These are phyloP conservation scores for Penaeus japonicus DNA, from an alignment of 1,140 invertebrate species.

Conservation along the genomic window DNA sequence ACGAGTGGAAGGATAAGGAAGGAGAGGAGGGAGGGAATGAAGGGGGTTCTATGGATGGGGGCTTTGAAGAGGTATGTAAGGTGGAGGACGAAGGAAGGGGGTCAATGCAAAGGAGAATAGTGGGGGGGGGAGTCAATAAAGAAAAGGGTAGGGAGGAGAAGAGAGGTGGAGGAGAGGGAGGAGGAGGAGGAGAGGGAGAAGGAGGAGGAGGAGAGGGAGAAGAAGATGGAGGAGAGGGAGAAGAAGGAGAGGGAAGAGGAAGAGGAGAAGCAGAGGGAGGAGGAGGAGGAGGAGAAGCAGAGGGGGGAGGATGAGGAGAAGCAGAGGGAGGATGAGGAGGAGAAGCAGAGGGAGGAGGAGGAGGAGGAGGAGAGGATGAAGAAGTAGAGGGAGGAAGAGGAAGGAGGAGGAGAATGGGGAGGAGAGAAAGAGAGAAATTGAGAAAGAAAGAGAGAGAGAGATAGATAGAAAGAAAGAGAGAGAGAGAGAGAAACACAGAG, in stretches of 20 bases:
- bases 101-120: neutral
- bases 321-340: neutral
- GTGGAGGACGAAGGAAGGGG: neutral
- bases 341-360: neutral
- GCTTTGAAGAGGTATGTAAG: too few relatives aligned
- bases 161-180: neutral
- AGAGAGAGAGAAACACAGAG: neutral
- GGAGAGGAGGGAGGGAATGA: neutral
- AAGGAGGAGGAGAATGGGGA: neutral
- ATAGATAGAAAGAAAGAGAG: conserved; percentile 9
- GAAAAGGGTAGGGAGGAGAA: neutral
- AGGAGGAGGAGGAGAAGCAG: neutral
- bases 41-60: too few relatives aligned
- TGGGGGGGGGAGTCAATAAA: neutral
- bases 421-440: neutral
- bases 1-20: neutral
- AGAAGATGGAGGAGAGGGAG: too few relatives aligned
- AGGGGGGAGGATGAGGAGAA: neutral
- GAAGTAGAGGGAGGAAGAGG: neutral
- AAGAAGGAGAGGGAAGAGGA: neutral
- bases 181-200: neutral
- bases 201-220: neutral
- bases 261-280: neutral
- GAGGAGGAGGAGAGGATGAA: neutral
- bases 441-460: neutral